Conservation (phyloP, 2,797 vertebrate species). For the Triplophysa yarkandensis region DNA sequence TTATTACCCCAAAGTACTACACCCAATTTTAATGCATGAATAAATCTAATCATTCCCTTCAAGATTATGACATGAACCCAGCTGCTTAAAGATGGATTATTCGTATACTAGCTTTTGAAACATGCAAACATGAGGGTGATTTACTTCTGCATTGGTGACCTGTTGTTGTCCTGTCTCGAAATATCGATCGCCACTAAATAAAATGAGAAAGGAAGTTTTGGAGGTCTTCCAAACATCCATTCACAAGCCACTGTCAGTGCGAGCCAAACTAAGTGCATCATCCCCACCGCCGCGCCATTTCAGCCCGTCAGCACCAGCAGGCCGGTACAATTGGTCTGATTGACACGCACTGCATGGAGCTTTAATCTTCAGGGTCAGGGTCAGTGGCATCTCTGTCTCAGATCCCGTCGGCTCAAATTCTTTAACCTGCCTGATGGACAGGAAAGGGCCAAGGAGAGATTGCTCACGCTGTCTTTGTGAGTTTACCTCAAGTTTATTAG, state of each 20-base stretch:
- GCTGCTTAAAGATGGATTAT: background rate
- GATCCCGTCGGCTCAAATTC: conserved; percentile 38
- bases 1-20: no score
- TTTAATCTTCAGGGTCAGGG: conserved; percentile 53
- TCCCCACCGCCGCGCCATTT: conserved; percentile 17
- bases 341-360: conserved; percentile 53
- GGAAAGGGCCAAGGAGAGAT: conserved; percentile 37
- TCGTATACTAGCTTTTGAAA: background rate
- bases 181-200: conserved; percentile 48
- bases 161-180: conserved; percentile 25
- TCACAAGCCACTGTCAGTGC: conserved; percentile 44
- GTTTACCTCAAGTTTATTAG: conserved; percentile 44
- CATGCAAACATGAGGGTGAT: background rate
- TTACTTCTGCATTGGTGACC: conserved; percentile 31
- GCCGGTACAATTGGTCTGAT: conserved; percentile 47
- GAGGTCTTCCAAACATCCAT: conserved; percentile 59
- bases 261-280: conserved; percentile 34
- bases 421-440: conserved; percentile 51
- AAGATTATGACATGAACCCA: background rate
- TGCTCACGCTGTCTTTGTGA: conserved; percentile 23
- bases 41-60: no score
- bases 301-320: conserved; percentile 44
- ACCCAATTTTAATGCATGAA: background rate
- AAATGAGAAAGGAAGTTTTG: conserved; percentile 55
- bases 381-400: conserved; percentile 50